Conservation (phyloP, 2,888 invertebrate genomes). For the Arge pagana region DNA sequence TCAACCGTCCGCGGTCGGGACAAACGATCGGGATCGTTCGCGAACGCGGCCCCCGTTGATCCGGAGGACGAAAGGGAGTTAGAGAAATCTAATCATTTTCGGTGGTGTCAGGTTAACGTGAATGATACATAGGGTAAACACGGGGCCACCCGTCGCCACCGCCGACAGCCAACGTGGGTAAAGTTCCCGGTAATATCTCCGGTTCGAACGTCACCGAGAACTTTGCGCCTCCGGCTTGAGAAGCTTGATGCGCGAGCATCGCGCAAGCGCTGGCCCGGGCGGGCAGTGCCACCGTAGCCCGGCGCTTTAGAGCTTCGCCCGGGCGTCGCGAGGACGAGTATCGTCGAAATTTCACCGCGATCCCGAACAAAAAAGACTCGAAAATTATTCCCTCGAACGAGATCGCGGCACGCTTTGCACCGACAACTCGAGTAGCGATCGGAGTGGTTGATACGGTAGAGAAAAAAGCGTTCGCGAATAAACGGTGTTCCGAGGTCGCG, state of each 20-base stretch:
- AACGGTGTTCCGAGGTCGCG: slow-evolving; percentile 8
- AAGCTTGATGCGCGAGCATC: slow-evolving; percentile 14
- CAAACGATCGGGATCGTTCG: no score
- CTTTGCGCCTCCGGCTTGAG: slow-evolving; percentile 16
- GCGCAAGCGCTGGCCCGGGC: slow-evolving; percentile 41
- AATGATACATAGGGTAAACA: slow-evolving; percentile 20
- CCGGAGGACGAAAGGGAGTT: neutral
- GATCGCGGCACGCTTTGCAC: slow-evolving; percentile 23
- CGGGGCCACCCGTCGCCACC: slow-evolving; percentile 1
- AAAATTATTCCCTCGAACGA: neutral
- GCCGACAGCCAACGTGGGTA: neutral
- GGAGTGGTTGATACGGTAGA: neutral
- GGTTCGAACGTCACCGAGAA: slow-evolving; percentile 13
- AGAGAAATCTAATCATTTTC: slow-evolving; percentile 7
- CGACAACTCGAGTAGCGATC: slow-evolving; percentile 7
- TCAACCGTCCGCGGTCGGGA: no score
- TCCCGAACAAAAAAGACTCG: slow-evolving; percentile 1
- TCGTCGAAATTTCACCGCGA: slow-evolving; percentile 41
- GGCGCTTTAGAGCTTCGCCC: slow-evolving; percentile 58
- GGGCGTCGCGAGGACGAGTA: slow-evolving; percentile 55
- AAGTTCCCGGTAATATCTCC: slow-evolving; percentile 19
- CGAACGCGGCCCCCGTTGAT: no score
- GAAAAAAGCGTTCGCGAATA: slow-evolving; percentile 1
- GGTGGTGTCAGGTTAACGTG: slow-evolving; percentile 16
- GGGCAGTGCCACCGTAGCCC: slow-evolving; percentile 57